Evolutionary conservation across 35 echinoderm and acorn worm genomes (phyloP).

Genomic region (Apostichopus parvimensis): DNA sequence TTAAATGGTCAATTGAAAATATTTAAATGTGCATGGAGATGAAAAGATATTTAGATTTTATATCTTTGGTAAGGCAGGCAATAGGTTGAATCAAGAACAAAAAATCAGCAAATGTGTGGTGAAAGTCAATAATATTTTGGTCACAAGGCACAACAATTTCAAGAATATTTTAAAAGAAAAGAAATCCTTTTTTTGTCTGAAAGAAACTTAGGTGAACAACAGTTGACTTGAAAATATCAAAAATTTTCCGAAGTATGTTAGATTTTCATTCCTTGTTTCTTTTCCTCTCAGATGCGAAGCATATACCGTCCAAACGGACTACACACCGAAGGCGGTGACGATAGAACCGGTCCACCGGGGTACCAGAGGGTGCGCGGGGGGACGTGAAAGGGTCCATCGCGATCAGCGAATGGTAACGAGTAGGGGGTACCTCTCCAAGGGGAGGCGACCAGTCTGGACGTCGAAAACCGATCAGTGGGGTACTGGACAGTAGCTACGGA

Average conservation of each 20-base stretch:
- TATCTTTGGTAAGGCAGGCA: neutral
- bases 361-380: conserved; percentile 5
- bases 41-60: neutral
- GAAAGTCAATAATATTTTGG: neutral
- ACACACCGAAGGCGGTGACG: conserved; percentile 2
- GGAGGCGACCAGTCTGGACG: neutral
- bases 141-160: neutral
- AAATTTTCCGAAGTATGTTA: neutral
- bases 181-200: neutral
- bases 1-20: neutral
- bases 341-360: neutral
- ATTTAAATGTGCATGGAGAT: neutral
- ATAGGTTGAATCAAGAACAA: neutral
- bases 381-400: neutral
- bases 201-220: neutral
- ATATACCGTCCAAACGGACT: conserved; percentile 24
- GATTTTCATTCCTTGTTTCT: neutral
- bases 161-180: neutral
- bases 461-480: neutral
- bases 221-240: neutral
- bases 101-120: neutral
- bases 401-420: neutral
- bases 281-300: conserved; percentile 8
- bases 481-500: conserved; percentile 27
- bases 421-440: conserved; percentile 11